Conservation (phyloP, 2,888 invertebrate genomes). For the Parnassius mnemosyne region DNA sequence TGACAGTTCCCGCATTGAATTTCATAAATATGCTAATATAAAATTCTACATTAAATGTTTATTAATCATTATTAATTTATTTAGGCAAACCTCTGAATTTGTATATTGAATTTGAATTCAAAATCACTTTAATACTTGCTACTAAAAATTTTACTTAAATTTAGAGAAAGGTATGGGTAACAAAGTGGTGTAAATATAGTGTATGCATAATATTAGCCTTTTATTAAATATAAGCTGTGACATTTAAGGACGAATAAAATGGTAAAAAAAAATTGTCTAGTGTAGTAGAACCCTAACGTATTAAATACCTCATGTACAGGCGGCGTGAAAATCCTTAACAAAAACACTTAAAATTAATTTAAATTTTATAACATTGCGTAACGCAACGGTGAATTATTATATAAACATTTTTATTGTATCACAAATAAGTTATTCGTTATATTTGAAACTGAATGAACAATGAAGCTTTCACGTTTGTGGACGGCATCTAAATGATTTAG, state of each 20-base stretch:
- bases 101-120: too few relatives aligned
- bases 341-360: slow-evolving; percentile 11
- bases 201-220: too few relatives aligned
- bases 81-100: too few relatives aligned
- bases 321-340: slow-evolving; percentile 9
- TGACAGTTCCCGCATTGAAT: background rate
- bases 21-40: background rate
- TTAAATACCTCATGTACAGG: slow-evolving; percentile 8
- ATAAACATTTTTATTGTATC: slow-evolving; percentile 16
- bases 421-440: slow-evolving; percentile 13
- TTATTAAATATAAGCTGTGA: background rate
- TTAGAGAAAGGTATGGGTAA: too few relatives aligned
- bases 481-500: slow-evolving; percentile 27
- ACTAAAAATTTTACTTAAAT: too few relatives aligned
- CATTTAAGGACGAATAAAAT: background rate
- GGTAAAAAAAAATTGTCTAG: background rate
- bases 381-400: slow-evolving; percentile 12
- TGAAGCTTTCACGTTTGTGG: slow-evolving; percentile 31
- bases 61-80: too few relatives aligned
- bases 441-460: slow-evolving; percentile 20
- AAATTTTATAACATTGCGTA: slow-evolving; percentile 13
- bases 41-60: too few relatives aligned
- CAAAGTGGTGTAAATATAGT: too few relatives aligned
- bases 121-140: too few relatives aligned
- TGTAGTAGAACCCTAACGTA: slow-evolving; percentile 8